A percentile compares a stretch with the other conserved stretches of the same genome.
These are phyloP conservation scores for Lasiurus cinereus DNA, from an alignment of 2,113 vertebrate species.

Conservation along the genomic window DNA sequence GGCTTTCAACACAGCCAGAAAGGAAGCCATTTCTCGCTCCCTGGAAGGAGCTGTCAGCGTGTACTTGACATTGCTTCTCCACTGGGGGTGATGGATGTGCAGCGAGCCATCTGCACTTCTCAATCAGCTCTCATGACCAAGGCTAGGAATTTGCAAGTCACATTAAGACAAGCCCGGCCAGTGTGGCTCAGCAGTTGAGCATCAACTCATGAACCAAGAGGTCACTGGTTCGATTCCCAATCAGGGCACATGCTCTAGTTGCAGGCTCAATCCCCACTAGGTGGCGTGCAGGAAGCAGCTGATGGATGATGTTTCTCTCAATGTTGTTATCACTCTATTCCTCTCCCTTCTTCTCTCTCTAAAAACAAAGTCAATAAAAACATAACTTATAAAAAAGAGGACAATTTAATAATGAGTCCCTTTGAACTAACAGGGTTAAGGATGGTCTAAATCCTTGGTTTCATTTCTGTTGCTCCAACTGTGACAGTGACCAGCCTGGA, in stretches of 20 bases:
- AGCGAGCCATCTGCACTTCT: slow-evolving; percentile 55
- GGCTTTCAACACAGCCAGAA: slow-evolving; percentile 54
- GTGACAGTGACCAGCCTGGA: background rate
- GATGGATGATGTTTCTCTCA: no score
- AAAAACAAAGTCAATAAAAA: no score
- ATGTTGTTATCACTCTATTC: no score
- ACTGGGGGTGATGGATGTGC: background rate
- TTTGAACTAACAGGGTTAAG: background rate
- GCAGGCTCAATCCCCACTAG: no score
- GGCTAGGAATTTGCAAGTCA: background rate
- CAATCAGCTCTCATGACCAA: background rate
- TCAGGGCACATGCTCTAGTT: no score
- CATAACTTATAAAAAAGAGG: background rate
- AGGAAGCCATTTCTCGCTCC: slow-evolving; percentile 68
- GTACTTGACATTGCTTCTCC: background rate
- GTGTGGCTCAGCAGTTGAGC: no score
- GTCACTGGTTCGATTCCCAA: no score
- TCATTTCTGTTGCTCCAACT: background rate
- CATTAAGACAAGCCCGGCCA: background rate
- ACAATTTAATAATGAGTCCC: background rate
- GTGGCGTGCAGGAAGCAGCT: no score
- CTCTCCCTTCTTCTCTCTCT: no score
- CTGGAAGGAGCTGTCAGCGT: slow-evolving; percentile 52
- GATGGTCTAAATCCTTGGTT: background rate
- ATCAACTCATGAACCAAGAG: no score